Base-by-base conservation (phyloP, 2,113 vertebrate species). In the Centrocercus urophasianus region DNA sequence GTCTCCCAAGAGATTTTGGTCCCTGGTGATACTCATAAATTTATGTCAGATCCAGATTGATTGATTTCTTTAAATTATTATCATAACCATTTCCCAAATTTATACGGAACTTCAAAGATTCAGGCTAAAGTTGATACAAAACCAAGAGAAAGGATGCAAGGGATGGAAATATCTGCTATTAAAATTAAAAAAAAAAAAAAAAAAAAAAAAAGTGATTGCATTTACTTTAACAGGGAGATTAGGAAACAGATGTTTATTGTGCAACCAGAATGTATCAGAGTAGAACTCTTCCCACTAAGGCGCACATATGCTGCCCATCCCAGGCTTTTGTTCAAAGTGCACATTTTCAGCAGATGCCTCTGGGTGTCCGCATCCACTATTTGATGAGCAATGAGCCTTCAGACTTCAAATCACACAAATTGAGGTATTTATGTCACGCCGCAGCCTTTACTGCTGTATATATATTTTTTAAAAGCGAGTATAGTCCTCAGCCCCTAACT, bases 401-500 rank as follows among this genome's bases (percentile, higher is more conserved):
- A 75, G 72, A 30, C 45, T 74, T 52, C 17, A 15, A 32, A 34
- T 28, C 32, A 30, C 59, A 48, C 21, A 22, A 15, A 54, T 9
- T 3, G 19, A 52, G 30, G 28, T 11, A 30, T 34, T 75, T 48
- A 7, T 11, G 25, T 71, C 64, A 48, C 40, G 36, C 2, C 0
- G 16, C 30, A 64, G 66, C 54, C 65, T 74, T 81, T 40, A 40
- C 0, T 20, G 45, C n/a, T 64, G 11, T 28, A 43, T 28, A 8
- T 71, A 8, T 9, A 38, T 38, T 50, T 89, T 83, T 22, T 1
- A 11, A 54, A 81, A 38, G 30, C 24, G 30, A 27, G 25, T 27
- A 27, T 16, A 54, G 52, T 65, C 20, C 34, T 0, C 16, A 0
- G 17, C 59, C 7, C n/a, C 27, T 11, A 56, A 27, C n/a, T 13